Evolutionary conservation across 2,888 invertebrate species (phyloP).

Genomic region (Dyspetes luteomarginatus): DNA sequence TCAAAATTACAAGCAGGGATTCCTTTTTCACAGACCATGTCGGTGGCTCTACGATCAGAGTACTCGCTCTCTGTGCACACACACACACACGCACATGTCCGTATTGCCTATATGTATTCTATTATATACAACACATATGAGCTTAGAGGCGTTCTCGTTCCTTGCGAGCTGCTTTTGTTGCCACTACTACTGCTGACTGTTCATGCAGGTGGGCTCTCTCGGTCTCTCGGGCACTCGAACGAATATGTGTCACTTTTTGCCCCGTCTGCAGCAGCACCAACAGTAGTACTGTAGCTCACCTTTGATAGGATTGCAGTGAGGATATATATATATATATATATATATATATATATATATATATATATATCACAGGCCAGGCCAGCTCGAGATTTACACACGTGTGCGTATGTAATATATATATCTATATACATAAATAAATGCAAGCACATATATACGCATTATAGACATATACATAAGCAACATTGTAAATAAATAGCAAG

Average conservation of each 20-base stretch:
- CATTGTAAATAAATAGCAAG: slow-evolving; percentile 32
- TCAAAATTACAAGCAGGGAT: neutral
- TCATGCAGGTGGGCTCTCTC: slow-evolving; percentile 19
- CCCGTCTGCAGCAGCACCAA: slow-evolving; percentile 43
- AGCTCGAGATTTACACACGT: neutral
- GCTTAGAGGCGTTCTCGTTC: slow-evolving; percentile 32
- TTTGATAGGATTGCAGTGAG: slow-evolving; percentile 1
- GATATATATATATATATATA: neutral
- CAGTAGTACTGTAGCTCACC: slow-evolving; percentile 44
- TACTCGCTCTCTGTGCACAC: neutral
- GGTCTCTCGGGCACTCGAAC: slow-evolving; percentile 61
- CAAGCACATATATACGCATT: neutral
- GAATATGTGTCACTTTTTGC: slow-evolving; percentile 71
- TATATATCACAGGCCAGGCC: neutral
- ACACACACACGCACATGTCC: neutral
- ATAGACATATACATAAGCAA: neutral
- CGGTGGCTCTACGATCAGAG: neutral
- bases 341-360: neutral
- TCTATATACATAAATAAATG: neutral
- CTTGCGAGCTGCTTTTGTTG: neutral
- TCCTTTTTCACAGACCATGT: neutral
- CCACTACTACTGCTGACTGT: neutral
- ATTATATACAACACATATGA: neutral
- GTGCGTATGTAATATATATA: neutral
- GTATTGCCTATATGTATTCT: neutral